Evolutionary conservation across 2,888 invertebrate genomes (phyloP).

Genomic region (Hedychridium roseum): DNA sequence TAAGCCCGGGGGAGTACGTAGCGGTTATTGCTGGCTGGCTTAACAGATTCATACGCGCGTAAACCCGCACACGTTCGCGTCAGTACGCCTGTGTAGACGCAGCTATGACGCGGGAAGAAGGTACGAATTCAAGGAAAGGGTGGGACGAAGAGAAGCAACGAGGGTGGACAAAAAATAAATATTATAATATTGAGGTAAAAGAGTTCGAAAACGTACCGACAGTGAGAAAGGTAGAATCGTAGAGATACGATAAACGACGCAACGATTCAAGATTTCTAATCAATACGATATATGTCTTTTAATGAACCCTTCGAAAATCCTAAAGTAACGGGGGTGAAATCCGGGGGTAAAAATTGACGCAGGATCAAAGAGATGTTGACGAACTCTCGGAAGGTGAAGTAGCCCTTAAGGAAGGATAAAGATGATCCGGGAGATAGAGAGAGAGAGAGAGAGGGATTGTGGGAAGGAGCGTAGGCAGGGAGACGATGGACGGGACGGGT

Average conservation of each 20-base stretch:
- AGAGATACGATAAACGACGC: too few relatives aligned
- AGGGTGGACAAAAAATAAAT: conserved; percentile 1
- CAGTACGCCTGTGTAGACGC: not conserved
- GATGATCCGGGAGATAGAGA: conserved; percentile 12
- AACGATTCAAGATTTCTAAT: too few relatives aligned
- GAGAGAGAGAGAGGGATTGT: conserved; percentile 4
- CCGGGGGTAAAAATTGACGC: not conserved
- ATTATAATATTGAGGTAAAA: too few relatives aligned
- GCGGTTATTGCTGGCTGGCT: conserved; percentile 21
- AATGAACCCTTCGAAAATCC: too few relatives aligned
- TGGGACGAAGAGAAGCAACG: conserved; percentile 5
- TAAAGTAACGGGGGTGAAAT: conserved; percentile 5
- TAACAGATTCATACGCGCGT: conserved; percentile 23
- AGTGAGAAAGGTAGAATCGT: conserved; percentile 1
- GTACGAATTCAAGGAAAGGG: conserved; percentile 1
- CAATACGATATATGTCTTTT: too few relatives aligned
- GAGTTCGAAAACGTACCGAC: not conserved
- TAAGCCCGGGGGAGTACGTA: conserved; percentile 19
- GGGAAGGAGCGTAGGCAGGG: too few relatives aligned
- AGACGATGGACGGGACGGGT: too few relatives aligned
- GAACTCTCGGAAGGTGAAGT: too few relatives aligned
- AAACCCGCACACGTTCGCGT: not conserved
- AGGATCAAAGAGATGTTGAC: too few relatives aligned
- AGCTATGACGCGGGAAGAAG: conserved; percentile 1
- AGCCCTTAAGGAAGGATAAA: conserved; percentile 5